Evolutionary conservation across 1,140 invertebrate genomes (phyloP).

Genomic region (Lethocerus indicus): DNA sequence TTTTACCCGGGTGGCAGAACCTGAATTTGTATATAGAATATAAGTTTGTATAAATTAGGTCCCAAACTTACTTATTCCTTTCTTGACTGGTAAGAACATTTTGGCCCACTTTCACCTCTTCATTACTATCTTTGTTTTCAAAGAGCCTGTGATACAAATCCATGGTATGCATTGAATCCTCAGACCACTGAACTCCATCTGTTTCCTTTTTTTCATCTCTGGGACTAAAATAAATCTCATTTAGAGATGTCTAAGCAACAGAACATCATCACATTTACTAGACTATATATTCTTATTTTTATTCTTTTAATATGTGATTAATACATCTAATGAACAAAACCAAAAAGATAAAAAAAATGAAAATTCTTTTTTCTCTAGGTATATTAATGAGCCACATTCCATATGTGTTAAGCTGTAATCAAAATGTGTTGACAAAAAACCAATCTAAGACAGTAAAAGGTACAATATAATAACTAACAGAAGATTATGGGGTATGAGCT

Average conservation of each 20-base stretch:
- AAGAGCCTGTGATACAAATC: constrained; percentile 43
- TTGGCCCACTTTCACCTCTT: constrained; percentile 14
- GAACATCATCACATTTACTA: constrained; percentile 24
- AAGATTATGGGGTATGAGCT: constrained; percentile 36
- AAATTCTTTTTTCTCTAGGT: no score
- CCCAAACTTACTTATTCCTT: no score
- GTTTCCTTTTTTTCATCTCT: constrained; percentile 14
- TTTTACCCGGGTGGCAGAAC: no score
- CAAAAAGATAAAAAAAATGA: no score
- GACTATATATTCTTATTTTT: no score
- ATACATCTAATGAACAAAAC: no score
- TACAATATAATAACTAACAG: constrained; percentile 25
- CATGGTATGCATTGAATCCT: constrained; percentile 42
- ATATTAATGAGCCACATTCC: constrained; percentile 16
- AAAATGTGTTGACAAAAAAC: not conserved
- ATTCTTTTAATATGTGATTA: no score
- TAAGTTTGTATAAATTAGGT: no score
- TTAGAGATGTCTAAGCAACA: constrained; percentile 1
- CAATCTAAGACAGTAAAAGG: not conserved
- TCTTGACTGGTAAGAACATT: constrained; percentile 20
- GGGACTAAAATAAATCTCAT: constrained; percentile 2
- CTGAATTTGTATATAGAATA: no score
- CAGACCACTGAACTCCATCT: constrained; percentile 19
- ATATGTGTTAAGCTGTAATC: not conserved
- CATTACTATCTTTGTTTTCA: constrained; percentile 29